Percentiles rank a stretch among this genome's conserved stretches.
phyloP scores from a whole-genome alignment of 2,113 vertebrate genomes.

The cattle (Bos taurus) region ARS-UCD2.0 NC_037348.1:53397501-53398000 shows the following conservation, averaged over 20 bases:
- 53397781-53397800: neutral
- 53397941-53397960: neutral
- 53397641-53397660: neutral
- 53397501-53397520: neutral
- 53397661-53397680: neutral
- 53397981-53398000: neutral
- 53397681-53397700: neutral
- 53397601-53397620: too few species aligned
- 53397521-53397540: neutral
- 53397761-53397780: neutral
- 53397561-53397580: neutral
- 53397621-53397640: neutral
- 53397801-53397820: neutral
- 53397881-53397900: neutral
- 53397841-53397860: neutral
- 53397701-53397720: neutral
- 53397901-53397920: neutral
- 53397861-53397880: neutral
- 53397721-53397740: neutral
- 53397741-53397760: neutral
- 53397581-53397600: neutral
- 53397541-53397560: neutral
- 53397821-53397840: neutral
- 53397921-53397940: neutral
- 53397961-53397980: neutral